Evolutionary conservation across 2,888 invertebrate genomes (phyloP), one percentile per base, ranked within the genome.

Genomic region (Abrostola triplasia): DNA sequence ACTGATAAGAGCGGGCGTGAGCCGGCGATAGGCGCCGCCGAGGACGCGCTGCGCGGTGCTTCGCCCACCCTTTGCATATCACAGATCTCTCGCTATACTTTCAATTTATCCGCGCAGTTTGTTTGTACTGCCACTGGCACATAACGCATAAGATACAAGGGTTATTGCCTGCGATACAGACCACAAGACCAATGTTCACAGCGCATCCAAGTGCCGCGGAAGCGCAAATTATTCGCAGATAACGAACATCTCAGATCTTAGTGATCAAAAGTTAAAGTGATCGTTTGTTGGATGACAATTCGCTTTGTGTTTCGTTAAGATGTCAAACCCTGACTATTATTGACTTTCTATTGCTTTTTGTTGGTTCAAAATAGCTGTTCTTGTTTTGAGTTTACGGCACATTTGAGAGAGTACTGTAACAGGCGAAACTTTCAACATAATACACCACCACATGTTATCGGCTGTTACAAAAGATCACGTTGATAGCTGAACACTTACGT

Each of bases 81-180:
- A 54, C 7, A 10, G 49, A 77, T 74, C 64, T 64, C 49, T 35
- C 6, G n/a, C 41, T 57, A 41, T 48, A 61, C 58, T 61, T 75
- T 59, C 76, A 64, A 75, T 75, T n/a, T 75, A 59, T 70, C 41
- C 55, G 41, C 37, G 38, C 52, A 48, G 37, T 62, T 73, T 56
- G 38, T 44, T 13, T 42, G 42, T 13, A 42, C 10, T 4, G 54
- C 48, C 12, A 36, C 12, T 4, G 54, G 48, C 11, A 24, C 12
- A 35, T 35, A 40, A 13, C 51, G 44, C 12, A 8, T 38, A 35
- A 48, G 13, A 24, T 37, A 44, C 54, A n/a, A 47, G 47, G 42
- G 13, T 10, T 48, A 10, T 52, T 51, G 38, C 38, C 36, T 24
- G 13, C 24, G 60, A 61, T 68, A 67, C 36, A 13, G 40, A 51